Evolutionary conservation across 1,140 invertebrate species (phyloP).

Genomic region (Ectropis grisescens): DNA sequence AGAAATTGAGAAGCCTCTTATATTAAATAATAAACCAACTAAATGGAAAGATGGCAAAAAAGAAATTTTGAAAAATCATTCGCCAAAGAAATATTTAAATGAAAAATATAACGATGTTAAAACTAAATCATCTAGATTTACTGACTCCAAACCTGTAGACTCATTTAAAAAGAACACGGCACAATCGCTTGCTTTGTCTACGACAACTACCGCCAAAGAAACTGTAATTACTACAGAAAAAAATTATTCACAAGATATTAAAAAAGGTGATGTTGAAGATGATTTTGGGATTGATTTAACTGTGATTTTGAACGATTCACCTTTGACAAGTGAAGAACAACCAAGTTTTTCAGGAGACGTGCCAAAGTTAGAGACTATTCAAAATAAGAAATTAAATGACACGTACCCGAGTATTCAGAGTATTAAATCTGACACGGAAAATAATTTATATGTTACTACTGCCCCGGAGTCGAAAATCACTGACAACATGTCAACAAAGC

Average conservation of each 20-base stretch:
- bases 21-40: slow-evolving; percentile 5
- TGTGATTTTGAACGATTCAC: slow-evolving; percentile 33
- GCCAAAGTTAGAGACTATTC: slow-evolving; percentile 16
- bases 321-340: slow-evolving; percentile 4
- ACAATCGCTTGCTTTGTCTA: no score
- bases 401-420: no score
- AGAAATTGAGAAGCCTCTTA: slow-evolving; percentile 5
- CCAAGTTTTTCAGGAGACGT: slow-evolving; percentile 12
- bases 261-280: slow-evolving; percentile 19
- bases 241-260: not conserved
- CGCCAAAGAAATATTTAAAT: slow-evolving; percentile 45
- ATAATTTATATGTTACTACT: no score
- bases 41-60: slow-evolving; percentile 18
- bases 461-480: no score
- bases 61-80: slow-evolving; percentile 21
- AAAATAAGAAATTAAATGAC: slow-evolving; percentile 13
- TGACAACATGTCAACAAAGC: slow-evolving; percentile 25
- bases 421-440: no score
- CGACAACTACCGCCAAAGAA: slow-evolving; percentile 3
- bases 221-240: slow-evolving; percentile 4
- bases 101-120: slow-evolving; percentile 29
- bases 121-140: slow-evolving; percentile 13
- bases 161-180: no score
- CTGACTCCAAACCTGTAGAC: slow-evolving; percentile 8
- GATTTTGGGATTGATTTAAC: slow-evolving; percentile 42